These are phyloP conservation scores for Corythornis madagascariensis DNA, from an alignment of 2,113 vertebrate species.

Conservation along the genomic window DNA sequence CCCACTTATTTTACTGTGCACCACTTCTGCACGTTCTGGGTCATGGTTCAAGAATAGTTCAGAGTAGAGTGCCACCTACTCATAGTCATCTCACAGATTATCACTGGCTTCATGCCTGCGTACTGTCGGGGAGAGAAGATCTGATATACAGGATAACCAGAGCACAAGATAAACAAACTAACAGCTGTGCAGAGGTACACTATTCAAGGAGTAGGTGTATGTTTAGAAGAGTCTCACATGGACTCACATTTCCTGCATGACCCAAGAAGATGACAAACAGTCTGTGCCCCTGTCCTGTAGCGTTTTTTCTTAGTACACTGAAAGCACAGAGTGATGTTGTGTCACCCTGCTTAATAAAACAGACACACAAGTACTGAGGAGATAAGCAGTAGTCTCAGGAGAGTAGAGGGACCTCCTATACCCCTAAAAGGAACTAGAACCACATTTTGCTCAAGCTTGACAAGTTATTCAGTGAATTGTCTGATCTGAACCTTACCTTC, in stretches of 20 bases:
- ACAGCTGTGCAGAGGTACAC: not conserved
- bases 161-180: not conserved
- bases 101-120: not conserved
- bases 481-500: constrained; percentile 76
- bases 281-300: not conserved
- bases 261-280: not conserved
- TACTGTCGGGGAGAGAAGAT: not conserved
- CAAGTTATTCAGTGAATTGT: not conserved
- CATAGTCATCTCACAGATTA: not conserved
- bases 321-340: not conserved
- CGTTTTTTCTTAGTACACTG: not conserved
- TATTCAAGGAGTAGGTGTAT: not conserved
- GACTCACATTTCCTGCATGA: not conserved
- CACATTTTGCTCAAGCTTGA: not conserved
- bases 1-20: not conserved
- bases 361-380: not conserved
- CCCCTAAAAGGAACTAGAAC: not conserved
- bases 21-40: not conserved
- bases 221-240: not conserved
- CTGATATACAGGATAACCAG: not conserved
- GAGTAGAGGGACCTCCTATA: not conserved
- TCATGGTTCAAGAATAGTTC: not conserved
- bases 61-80: constrained; percentile 28
- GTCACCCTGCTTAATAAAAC: not conserved
- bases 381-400: not conserved